These are phyloP conservation scores for Yasuhikotakia modesta DNA, from an alignment of 2,797 vertebrate species.

Conservation along the genomic window DNA sequence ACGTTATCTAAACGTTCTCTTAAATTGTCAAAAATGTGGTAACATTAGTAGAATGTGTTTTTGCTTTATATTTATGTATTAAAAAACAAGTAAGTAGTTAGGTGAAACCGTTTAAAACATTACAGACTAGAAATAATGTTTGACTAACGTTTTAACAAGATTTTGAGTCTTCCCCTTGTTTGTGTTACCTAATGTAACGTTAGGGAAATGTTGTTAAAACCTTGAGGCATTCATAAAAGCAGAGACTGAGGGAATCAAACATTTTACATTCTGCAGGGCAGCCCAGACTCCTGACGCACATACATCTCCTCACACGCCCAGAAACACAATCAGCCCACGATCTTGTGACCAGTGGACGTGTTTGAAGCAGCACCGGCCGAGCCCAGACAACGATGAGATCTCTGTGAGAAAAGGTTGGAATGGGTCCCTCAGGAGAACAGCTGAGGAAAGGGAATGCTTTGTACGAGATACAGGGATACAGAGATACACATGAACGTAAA, in stretches of 20 bases:
- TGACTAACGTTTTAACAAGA: too few relatives aligned
- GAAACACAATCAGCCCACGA: constrained; percentile 31
- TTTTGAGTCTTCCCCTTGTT: too few relatives aligned
- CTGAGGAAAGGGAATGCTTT: constrained; percentile 31
- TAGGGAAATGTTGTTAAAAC: too few relatives aligned
- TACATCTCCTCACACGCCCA: constrained; percentile 39
- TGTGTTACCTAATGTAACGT: too few relatives aligned
- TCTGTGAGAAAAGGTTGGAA: constrained; percentile 48
- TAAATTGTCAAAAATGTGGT: too few relatives aligned
- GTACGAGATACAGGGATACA: constrained; percentile 18
- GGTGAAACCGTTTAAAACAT: too few relatives aligned
- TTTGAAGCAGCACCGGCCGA: constrained; percentile 23
- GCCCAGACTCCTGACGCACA: constrained; percentile 25
- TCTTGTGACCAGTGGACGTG: constrained; percentile 38
- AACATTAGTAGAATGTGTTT: too few relatives aligned
- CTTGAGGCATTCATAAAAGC: constrained; percentile 42
- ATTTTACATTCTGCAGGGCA: constrained; percentile 34
- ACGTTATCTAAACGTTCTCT: too few relatives aligned
- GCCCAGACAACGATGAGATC: constrained; percentile 35
- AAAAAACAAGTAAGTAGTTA: too few relatives aligned
- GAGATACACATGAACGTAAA: constrained; percentile 2
- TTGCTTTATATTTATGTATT: too few relatives aligned
- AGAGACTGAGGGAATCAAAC: constrained; percentile 46
- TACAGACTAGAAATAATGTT: too few relatives aligned
- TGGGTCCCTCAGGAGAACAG: constrained; percentile 47